Conservation (phyloP, 2,888 invertebrate genomes). For the Linnaemya tessellans region DNA sequence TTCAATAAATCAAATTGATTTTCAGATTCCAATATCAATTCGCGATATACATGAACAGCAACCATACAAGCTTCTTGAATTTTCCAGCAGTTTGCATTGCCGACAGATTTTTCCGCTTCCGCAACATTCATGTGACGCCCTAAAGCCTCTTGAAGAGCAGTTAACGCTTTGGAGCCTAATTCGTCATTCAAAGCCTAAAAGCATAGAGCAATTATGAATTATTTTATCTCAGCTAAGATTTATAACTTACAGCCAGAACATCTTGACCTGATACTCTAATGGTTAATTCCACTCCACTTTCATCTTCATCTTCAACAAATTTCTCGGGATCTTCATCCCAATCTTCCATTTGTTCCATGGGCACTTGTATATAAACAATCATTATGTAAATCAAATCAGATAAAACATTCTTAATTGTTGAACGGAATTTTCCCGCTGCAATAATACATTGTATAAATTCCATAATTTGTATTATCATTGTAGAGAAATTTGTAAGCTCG, state of each 20-base stretch:
- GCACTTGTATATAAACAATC: conserved; percentile 88
- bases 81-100: conserved; percentile 86
- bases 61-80: conserved; percentile 87
- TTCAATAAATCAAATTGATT: conserved; percentile 82
- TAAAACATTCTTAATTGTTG: conserved; percentile 85
- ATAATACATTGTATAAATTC: conserved; percentile 87
- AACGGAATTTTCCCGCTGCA: conserved; percentile 85
- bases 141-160: conserved; percentile 85
- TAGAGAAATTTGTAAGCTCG: conserved; percentile 86
- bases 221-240: neutral
- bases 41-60: conserved; percentile 85
- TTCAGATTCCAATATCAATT: conserved; percentile 80
- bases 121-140: conserved; percentile 86
- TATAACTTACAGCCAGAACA: conserved; percentile 84
- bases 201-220: neutral
- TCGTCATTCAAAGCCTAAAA: conserved; percentile 84
- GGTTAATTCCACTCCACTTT: conserved; percentile 86
- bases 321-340: conserved; percentile 87
- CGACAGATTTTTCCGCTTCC: conserved; percentile 83
- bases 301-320: conserved; percentile 89
- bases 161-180: conserved; percentile 85
- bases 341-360: conserved; percentile 86
- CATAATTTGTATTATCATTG: conserved; percentile 87
- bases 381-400: conserved; percentile 87
- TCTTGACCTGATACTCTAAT: conserved; percentile 88